A percentile compares a stretch with the other conserved stretches of the same genome.
phyloP scores from a whole-genome alignment of 2,113 vertebrate species.

The Petroica traversi region DNA sequence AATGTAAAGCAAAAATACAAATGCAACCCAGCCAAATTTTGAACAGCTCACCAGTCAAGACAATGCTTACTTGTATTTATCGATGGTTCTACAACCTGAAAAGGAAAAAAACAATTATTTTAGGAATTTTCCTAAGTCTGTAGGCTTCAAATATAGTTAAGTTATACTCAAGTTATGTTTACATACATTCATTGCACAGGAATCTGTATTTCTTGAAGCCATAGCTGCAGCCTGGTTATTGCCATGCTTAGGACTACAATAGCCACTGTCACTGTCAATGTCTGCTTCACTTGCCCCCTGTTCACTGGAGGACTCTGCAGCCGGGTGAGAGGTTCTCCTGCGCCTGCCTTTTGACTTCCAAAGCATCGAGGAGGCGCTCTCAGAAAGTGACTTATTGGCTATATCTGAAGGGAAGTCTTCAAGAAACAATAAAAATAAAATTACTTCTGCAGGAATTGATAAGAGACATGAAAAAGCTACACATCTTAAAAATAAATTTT shows the following conservation, averaged over 20 bases:
- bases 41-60: background rate
- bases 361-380: conserved; percentile 77
- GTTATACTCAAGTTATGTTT: background rate
- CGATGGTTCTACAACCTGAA: conserved; percentile 85
- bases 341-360: conserved; percentile 89
- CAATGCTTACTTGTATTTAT: conserved; percentile 81
- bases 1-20: background rate
- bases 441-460: background rate
- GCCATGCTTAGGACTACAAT: conserved; percentile 93
- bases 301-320: conserved; percentile 88
- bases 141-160: background rate
- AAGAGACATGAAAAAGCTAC: background rate
- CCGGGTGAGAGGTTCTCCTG: conserved; percentile 83
- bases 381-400: conserved; percentile 84
- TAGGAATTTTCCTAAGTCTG: background rate
- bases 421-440: background rate
- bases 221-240: conserved; percentile 77
- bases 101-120: background rate
- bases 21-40: background rate
- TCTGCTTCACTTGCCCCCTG: conserved; percentile 92
- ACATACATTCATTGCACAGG: conserved; percentile 70
- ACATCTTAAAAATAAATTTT: background rate
- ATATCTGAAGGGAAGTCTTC: conserved; percentile 91
- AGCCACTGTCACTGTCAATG: conserved; percentile 97
- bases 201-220: conserved; percentile 72